These are phyloP conservation scores for Homarus americanus DNA, from an alignment of 1,140 invertebrate species.

Conservation along the genomic window DNA sequence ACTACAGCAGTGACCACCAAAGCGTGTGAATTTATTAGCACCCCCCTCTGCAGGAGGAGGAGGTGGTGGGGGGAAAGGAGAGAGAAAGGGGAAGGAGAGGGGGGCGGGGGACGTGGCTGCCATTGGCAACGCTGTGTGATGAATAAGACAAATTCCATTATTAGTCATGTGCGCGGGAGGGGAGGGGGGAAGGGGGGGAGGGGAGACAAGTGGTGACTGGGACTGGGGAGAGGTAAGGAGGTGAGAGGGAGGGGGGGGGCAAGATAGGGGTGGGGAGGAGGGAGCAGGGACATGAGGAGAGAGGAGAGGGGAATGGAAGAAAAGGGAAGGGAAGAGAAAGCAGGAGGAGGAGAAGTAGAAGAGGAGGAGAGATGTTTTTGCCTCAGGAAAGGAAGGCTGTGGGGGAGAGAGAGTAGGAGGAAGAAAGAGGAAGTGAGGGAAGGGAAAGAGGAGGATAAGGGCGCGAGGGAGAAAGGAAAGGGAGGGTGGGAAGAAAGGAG, in stretches of 20 bases:
- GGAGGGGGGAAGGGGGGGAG: not conserved
- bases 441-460: not conserved
- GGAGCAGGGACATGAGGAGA: not conserved
- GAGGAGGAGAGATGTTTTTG: too few relatives aligned
- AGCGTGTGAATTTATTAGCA: too few relatives aligned
- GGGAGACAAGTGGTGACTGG: too few relatives aligned
- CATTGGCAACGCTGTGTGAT: constrained; percentile 1
- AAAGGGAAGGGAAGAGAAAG: not conserved
- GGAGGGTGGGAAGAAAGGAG: too few relatives aligned
- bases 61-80: not conserved
- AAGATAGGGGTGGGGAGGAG: not conserved
- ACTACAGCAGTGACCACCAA: too few relatives aligned
- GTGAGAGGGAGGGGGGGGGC: not conserved
- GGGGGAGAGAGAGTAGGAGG: too few relatives aligned
- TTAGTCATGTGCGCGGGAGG: not conserved
- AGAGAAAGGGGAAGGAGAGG: not conserved
- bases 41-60: too few relatives aligned
- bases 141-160: constrained; percentile 19
- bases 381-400: not conserved
- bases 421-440: not conserved
- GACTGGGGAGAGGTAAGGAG: not conserved
- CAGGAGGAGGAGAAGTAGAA: not conserved
- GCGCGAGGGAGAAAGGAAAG: not conserved
- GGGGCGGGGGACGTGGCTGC: not conserved
- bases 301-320: not conserved